A percentile compares a stretch with the other conserved stretches of the same genome.
Conservation (phyloP, 2,888 invertebrate genomes). For the Cecidostiba fungosa region DNA sequence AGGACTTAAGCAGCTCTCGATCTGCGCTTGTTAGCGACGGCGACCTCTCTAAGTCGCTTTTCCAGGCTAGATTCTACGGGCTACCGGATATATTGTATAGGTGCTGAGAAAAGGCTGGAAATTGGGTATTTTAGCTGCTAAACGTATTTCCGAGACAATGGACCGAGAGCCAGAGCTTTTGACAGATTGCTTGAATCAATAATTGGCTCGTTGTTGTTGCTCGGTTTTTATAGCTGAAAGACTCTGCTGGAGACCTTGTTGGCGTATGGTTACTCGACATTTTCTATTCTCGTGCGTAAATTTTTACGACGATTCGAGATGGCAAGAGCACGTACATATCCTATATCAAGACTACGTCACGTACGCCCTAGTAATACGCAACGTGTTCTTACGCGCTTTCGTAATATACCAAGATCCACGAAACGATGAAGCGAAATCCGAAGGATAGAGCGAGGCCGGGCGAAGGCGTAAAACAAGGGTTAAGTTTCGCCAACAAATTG, state of each 20-base stretch:
- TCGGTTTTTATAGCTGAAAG: not conserved
- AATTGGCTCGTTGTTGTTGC: not conserved
- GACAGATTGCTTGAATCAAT: slow-evolving; percentile 33
- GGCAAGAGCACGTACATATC: too few relatives aligned
- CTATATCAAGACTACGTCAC: not conserved
- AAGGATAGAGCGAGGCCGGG: not conserved
- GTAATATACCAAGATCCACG: not conserved
- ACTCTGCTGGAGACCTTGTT: too few relatives aligned
- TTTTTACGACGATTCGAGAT: too few relatives aligned
- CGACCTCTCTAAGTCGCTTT: slow-evolving; percentile 14
- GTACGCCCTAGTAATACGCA: not conserved
- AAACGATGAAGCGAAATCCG: not conserved
- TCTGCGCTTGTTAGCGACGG: slow-evolving; percentile 15
- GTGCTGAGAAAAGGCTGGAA: slow-evolving; percentile 4
- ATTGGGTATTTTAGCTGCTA: slow-evolving; percentile 8
- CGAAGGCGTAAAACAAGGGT: slow-evolving; percentile 69
- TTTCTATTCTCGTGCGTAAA: too few relatives aligned
- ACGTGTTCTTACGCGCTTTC: not conserved
- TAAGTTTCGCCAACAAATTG: slow-evolving; percentile 73
- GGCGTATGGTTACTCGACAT: too few relatives aligned
- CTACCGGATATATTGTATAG: not conserved
- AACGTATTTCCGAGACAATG: slow-evolving; percentile 2
- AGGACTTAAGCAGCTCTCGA: slow-evolving; percentile 31
- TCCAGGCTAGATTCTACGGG: not conserved
- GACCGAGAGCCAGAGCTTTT: too few relatives aligned